Base-by-base conservation (phyloP, 2,113 vertebrate genomes). In the Chlorodrepanis virens region DNA sequence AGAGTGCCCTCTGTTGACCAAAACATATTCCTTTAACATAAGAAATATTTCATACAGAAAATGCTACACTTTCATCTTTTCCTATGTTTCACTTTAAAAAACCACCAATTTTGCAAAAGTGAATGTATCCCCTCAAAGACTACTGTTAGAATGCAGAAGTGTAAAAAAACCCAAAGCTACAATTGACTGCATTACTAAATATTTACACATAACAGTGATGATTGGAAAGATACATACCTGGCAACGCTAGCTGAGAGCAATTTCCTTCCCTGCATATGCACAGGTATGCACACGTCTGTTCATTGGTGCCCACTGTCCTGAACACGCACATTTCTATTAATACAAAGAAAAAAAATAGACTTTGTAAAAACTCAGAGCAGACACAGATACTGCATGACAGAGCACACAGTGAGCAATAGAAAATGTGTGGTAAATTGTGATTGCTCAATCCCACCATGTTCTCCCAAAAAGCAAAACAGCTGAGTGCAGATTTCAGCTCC, bases 1-100 rank as follows among this genome's bases (percentile, higher is more conserved):
- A 97, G 98, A 98, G 96, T 97, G 98, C 98, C 98, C 98, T 98
- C 98, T 98, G 95, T 98, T 97, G 98, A 96, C 86, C 49, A 76
- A 95, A 97, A 83, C 3, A 14, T 78, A 72, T 42, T 37, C 12
- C 15, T 77, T 92, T 63, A 61, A n/a, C 4, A 12, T 11, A 47
- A 22, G 68, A 39, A 91, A 79, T 49, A 59, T 81, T 70, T 40
- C 11, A 6, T 39, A 42, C 27, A 56, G 18, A 68, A 81, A 93
- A 83, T 59, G 25, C 20, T 92, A 75, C 59, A 54, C 31, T 89
- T 86, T 70, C 25, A 35, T 70, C n/a, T 86, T 90, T 94, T 70
- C 44, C 31, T n/a, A 21, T 50, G 23, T 23, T 70, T 85, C 70
- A 49, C 44, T 56, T 69, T 3, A 54, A 42, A 76, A 57, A 61